Evolutionary conservation across 2,113 vertebrate species (phyloP).

Genomic region (Chaetodon trifascialis): DNA sequence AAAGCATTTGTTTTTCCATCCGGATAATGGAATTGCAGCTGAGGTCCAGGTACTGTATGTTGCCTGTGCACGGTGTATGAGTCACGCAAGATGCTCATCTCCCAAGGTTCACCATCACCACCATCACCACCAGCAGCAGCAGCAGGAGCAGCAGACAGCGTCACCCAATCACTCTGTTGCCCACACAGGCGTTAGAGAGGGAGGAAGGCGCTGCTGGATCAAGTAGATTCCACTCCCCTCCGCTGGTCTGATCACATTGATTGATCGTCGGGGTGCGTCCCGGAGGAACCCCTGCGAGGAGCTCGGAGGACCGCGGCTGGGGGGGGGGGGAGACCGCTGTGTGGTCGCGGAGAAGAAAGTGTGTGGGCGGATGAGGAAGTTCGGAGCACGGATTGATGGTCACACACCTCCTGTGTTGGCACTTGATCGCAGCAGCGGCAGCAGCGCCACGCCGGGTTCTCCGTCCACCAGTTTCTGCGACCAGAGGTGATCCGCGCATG

Average conservation of each 20-base stretch:
- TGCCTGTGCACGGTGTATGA: slow-evolving; percentile 34
- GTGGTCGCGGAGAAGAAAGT: slow-evolving; percentile 57
- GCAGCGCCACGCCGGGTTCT: slow-evolving; percentile 25
- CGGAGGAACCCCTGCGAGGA: slow-evolving; percentile 51
- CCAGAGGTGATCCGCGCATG: slow-evolving; percentile 51
- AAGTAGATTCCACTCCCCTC: slow-evolving; percentile 35
- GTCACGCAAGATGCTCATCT: slow-evolving; percentile 57
- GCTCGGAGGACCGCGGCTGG: slow-evolving; percentile 3
- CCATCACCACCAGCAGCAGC: neutral
- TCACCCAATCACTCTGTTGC: slow-evolving; percentile 35
- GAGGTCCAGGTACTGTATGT: slow-evolving; percentile 29
- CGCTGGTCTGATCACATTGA: slow-evolving; percentile 57
- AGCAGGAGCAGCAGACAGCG: neutral
- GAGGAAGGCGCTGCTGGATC: slow-evolving; percentile 55
- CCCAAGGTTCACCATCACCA: slow-evolving; percentile 19
- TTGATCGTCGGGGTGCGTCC: slow-evolving; percentile 67
- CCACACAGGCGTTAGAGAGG: slow-evolving; percentile 42
- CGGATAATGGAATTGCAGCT: neutral
- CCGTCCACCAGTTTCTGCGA: slow-evolving; percentile 34
- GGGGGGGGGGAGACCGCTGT: slow-evolving; percentile 23
- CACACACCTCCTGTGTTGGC: slow-evolving; percentile 61
- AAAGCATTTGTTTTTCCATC: neutral
- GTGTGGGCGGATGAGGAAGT: slow-evolving; percentile 81
- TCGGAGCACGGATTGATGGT: slow-evolving; percentile 70
- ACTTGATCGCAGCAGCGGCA: slow-evolving; percentile 50